Percentiles rank a stretch among this genome's conserved stretches.
phyloP scores from a whole-genome alignment of 2,797 vertebrate genomes.

The Paedocypris micromegethes region DNA sequence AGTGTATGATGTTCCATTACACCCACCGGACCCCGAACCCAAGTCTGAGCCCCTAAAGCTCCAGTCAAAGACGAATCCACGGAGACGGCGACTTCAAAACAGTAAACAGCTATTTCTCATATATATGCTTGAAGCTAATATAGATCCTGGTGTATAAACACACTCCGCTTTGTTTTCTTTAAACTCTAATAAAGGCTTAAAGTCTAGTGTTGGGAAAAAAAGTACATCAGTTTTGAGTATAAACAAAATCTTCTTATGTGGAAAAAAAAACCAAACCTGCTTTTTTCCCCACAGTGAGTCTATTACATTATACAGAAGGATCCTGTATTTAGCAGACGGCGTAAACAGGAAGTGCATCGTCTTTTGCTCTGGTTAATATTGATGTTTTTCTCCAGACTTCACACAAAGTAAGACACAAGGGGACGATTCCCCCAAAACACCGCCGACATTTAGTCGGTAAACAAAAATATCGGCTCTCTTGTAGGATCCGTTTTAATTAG shows the following conservation, averaged over 20 bases:
- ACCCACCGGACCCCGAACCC: slow-evolving; percentile 17
- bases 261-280: slow-evolving; percentile 14
- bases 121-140: slow-evolving; percentile 29
- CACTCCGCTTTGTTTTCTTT: slow-evolving; percentile 35
- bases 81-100: slow-evolving; percentile 28
- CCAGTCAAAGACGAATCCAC: slow-evolving; percentile 21
- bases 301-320: slow-evolving; percentile 3
- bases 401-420: slow-evolving; percentile 36
- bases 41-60: slow-evolving; percentile 29
- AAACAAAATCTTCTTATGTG: slow-evolving; percentile 4
- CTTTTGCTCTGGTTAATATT: slow-evolving; percentile 35
- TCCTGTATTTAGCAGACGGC: slow-evolving; percentile 1
- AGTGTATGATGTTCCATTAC: slow-evolving; percentile 20
- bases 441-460: slow-evolving; percentile 58
- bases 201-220: slow-evolving; percentile 21
- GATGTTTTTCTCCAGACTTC: slow-evolving; percentile 41
- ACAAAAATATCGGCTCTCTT: slow-evolving; percentile 51
- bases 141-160: slow-evolving; percentile 35
- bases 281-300: slow-evolving; percentile 10
- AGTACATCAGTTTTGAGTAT: slow-evolving; percentile 17
- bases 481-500: slow-evolving; percentile 57
- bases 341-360: slow-evolving; percentile 36
- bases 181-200: slow-evolving; percentile 29
- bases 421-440: slow-evolving; percentile 48
- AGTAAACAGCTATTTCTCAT: slow-evolving; percentile 45